phyloP scores from a whole-genome alignment of 64 coral and sea anemone genomes.

The Cladopsammia gracilis region DNA sequence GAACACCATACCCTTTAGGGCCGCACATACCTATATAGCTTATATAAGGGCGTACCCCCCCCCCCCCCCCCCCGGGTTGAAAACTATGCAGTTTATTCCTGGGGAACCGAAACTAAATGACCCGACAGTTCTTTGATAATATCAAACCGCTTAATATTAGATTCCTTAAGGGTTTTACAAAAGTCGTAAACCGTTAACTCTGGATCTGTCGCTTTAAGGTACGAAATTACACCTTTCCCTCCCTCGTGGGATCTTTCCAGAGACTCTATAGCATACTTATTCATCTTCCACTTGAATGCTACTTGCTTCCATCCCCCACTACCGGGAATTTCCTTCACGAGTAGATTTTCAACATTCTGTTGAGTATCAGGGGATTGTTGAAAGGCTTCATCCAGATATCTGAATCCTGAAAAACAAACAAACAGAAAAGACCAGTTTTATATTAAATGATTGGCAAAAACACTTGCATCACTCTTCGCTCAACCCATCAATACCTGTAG shows the following conservation, averaged over 20 bases:
- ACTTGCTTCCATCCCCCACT: background rate
- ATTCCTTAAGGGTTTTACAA: background rate
- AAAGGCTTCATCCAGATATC: background rate
- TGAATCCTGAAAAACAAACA: background rate
- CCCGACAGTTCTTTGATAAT: background rate
- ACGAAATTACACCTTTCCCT: background rate
- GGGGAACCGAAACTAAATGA: background rate
- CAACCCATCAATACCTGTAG: background rate
- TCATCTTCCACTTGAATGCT: background rate
- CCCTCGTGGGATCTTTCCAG: background rate
- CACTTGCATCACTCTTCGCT: no score
- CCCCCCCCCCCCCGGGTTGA: no score
- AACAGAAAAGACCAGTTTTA: background rate
- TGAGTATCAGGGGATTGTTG: background rate
- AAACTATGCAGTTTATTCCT: no score
- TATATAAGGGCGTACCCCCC: no score
- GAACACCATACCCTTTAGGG: no score
- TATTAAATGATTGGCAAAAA: background rate
- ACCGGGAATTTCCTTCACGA: background rate
- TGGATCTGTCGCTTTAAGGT: background rate
- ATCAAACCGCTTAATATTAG: background rate
- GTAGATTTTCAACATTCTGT: background rate
- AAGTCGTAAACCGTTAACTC: constrained; percentile 7
- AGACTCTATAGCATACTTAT: background rate
- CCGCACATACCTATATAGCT: no score